These are phyloP conservation scores for Microctonus aethiopoides DNA, from an alignment of 2,888 invertebrate genomes.

Conservation along the genomic window DNA sequence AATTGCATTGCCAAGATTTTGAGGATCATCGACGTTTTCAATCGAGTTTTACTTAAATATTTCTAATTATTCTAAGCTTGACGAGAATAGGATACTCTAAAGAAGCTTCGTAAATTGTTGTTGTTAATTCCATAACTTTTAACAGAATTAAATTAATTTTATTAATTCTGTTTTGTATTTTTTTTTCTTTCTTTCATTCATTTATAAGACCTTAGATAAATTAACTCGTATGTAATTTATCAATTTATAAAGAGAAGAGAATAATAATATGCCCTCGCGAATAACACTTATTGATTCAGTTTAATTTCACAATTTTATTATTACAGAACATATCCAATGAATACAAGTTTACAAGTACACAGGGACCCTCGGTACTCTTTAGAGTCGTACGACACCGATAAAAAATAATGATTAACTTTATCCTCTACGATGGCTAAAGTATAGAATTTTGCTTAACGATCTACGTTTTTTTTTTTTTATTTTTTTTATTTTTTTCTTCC, in stretches of 20 bases:
- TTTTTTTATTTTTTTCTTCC: too few species aligned
- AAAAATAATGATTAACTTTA: slow-evolving; percentile 28
- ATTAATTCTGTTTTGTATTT: neutral
- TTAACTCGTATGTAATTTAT: neutral
- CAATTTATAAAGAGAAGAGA: neutral
- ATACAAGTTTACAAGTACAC: slow-evolving; percentile 48
- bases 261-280: neutral
- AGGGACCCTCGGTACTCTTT: slow-evolving; percentile 40
- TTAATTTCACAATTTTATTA: slow-evolving; percentile 19
- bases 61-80: neutral
- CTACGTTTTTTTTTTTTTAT: neutral
- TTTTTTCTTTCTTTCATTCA: neutral
- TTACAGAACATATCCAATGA: slow-evolving; percentile 45
- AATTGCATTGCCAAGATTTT: neutral
- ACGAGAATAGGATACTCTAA: slow-evolving; percentile 8
- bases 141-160: neutral
- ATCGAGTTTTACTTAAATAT: neutral
- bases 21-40: neutral
- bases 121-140: neutral
- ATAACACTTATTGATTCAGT: slow-evolving; percentile 14
- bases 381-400: slow-evolving; percentile 38
- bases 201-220: neutral
- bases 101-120: neutral
- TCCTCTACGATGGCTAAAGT: neutral
- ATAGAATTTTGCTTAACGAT: neutral